These are phyloP conservation scores for Sthenelais limicola DNA, from an alignment of 2,888 invertebrate species.

Conservation along the genomic window DNA sequence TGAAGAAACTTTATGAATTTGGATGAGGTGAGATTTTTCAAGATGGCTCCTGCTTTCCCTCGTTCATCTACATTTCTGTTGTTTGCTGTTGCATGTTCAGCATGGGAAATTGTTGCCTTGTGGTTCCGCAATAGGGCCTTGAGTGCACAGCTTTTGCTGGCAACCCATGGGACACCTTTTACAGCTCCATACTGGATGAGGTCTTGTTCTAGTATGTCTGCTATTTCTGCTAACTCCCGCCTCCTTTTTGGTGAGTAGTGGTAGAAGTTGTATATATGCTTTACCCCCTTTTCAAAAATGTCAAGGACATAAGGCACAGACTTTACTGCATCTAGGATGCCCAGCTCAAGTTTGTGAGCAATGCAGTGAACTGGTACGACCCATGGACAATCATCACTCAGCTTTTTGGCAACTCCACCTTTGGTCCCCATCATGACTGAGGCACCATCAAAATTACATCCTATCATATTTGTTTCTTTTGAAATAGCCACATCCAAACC, in stretches of 20 bases:
- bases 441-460: not conserved
- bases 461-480: not conserved
- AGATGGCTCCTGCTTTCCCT: not conserved
- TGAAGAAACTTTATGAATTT: not conserved
- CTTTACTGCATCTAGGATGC: not conserved
- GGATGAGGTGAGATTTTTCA: not conserved
- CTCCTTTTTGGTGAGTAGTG: not conserved
- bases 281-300: not conserved
- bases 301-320: not conserved
- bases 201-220: not conserved
- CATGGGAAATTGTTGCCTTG: not conserved
- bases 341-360: not conserved
- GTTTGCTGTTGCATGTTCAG: not conserved
- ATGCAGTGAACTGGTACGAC: not conserved
- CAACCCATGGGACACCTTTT: not conserved
- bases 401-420: not conserved
- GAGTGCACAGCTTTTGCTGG: not conserved
- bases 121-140: not conserved
- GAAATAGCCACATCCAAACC: not conserved
- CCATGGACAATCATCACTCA: not conserved
- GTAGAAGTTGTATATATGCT: not conserved
- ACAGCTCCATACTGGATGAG: not conserved
- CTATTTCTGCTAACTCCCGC: not conserved
- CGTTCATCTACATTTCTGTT: not conserved
- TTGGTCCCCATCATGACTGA: not conserved